Conservation (phyloP, 2,797 vertebrate species). For the Dermochelys coriacea region DNA sequence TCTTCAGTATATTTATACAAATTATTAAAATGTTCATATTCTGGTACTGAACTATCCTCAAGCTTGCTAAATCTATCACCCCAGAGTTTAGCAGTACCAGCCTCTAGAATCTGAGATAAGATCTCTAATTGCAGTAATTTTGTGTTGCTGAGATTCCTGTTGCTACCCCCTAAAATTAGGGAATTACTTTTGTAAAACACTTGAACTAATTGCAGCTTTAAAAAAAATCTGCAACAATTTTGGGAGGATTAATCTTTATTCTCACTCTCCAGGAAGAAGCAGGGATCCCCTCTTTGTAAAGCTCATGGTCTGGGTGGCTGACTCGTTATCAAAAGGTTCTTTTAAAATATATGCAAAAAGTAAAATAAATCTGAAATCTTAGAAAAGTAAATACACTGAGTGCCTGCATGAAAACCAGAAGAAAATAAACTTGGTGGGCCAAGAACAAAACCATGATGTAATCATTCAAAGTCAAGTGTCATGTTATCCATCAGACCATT, state of each 20-base stretch:
- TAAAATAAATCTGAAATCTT: neutral
- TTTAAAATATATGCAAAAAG: neutral
- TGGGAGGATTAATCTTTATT: neutral
- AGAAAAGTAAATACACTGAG: neutral
- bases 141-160: neutral
- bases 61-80: neutral
- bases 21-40: neutral
- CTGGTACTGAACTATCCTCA: neutral
- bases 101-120: neutral
- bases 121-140: neutral
- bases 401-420: neutral
- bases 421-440: neutral
- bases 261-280: neutral
- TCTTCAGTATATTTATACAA: neutral
- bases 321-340: neutral
- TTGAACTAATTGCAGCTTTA: neutral
- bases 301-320: neutral
- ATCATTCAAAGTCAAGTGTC: neutral
- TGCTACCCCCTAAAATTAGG: neutral
- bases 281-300: neutral
- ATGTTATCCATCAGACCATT: neutral
- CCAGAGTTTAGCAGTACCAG: no score
- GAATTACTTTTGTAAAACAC: neutral
- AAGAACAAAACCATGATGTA: neutral
- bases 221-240: neutral